A percentile compares a stretch with the other conserved stretches of the same genome.
Evolutionary conservation across 1,140 invertebrate genomes (phyloP).

Genomic region (Halesus radiatus): DNA sequence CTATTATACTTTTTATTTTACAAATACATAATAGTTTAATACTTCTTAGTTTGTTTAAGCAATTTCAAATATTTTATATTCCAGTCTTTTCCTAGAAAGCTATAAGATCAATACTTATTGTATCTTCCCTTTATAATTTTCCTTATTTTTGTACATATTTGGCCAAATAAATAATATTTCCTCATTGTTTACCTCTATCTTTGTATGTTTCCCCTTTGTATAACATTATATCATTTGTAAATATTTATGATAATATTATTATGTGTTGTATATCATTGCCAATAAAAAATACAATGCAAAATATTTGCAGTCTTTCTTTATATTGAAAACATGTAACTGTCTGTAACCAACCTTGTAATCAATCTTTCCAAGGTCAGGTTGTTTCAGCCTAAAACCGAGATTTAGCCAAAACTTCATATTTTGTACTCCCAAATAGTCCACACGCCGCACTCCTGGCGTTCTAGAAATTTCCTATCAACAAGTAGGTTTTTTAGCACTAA

Average conservation of each 20-base stretch:
- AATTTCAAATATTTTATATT: not conserved
- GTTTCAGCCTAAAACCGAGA: too few species aligned
- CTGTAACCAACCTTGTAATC: too few species aligned
- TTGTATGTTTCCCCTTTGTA: not conserved
- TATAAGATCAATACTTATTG: not conserved
- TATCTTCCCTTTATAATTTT: not conserved
- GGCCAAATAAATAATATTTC: not conserved
- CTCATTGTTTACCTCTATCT: constrained; percentile 3
- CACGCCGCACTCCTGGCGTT: too few species aligned
- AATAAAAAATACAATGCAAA: constrained; percentile 19
- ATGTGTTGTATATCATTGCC: not conserved
- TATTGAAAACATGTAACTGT: too few species aligned
- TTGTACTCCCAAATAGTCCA: too few species aligned
- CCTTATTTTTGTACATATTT: not conserved
- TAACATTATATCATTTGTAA: not conserved
- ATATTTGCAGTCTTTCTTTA: not conserved
- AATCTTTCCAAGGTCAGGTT: too few species aligned
- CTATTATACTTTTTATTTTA: not conserved
- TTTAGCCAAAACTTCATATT: too few species aligned
- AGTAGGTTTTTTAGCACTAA: too few species aligned
- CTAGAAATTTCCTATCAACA: too few species aligned
- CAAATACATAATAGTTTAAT: not conserved
- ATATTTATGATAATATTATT: not conserved
- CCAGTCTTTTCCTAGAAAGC: not conserved
- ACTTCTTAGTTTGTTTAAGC: constrained; percentile 4